phyloP scores from a whole-genome alignment of 1,140 invertebrate genomes.

The Pomacea maculata region DNA sequence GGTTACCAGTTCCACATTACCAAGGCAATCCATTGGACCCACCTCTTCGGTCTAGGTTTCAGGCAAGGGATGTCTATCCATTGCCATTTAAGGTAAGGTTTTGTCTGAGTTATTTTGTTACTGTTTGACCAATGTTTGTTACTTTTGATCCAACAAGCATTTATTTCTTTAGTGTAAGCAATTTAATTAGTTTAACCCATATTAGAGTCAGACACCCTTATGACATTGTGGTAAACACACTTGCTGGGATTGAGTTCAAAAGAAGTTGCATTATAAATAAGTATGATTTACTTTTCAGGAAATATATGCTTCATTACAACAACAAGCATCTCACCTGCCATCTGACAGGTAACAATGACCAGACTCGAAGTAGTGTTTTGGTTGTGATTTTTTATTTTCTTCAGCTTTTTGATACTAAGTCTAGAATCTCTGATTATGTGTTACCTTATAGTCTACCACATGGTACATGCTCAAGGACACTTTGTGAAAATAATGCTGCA shows the following conservation, averaged over 20 bases:
- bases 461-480: no score
- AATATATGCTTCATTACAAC: conserved; percentile 41
- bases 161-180: background rate
- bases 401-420: no score
- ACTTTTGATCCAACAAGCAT: background rate
- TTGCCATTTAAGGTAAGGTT: conserved; percentile 60
- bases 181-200: background rate
- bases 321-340: conserved; percentile 35
- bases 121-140: background rate
- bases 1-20: conserved; percentile 64
- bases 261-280: background rate
- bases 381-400: no score
- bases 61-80: conserved; percentile 82
- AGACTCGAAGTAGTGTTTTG: no score
- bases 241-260: no score
- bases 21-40: conserved; percentile 94
- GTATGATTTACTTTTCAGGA: conserved; percentile 32
- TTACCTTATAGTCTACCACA: no score
- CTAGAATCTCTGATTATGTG: no score
- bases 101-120: background rate
- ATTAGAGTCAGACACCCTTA: background rate
- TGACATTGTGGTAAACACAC: background rate
- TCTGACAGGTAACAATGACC: conserved; percentile 31
- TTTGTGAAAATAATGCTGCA: no score
- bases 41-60: conserved; percentile 92